Percentiles rank a stretch among this genome's conserved stretches.
phyloP scores from a whole-genome alignment of 92 coral and sea anemone genomes.

The Desmophyllum pertusum region DNA sequence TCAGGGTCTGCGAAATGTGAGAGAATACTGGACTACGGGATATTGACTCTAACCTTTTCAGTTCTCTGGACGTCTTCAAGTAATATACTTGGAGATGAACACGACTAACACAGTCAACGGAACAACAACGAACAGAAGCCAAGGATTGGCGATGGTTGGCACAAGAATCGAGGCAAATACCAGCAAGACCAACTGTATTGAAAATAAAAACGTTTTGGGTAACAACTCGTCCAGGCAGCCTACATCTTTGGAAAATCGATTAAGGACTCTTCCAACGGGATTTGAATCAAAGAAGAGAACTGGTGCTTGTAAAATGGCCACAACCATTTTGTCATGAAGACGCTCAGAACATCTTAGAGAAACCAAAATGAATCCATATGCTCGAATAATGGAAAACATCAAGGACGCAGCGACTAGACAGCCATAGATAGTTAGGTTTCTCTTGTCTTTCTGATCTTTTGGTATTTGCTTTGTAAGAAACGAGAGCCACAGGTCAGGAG shows the following conservation, averaged over 20 bases:
- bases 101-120: not conserved
- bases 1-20: not conserved
- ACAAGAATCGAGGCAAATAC: not conserved
- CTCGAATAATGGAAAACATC: not conserved
- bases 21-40: not conserved
- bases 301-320: conserved; percentile 6
- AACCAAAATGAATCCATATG: not conserved
- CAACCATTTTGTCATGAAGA: conserved; percentile 18
- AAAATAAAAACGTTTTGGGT: not conserved
- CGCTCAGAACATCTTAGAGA: conserved; percentile 6
- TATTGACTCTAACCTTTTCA: not conserved
- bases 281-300: conserved; percentile 7
- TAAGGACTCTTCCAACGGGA: conserved; percentile 2
- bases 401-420: not conserved
- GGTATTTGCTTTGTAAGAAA: not conserved
- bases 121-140: not conserved
- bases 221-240: not conserved
- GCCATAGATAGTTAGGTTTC: not conserved
- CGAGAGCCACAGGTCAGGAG: conserved; percentile 23
- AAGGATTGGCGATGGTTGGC: not conserved
- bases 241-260: not conserved
- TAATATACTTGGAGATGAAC: not conserved
- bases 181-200: not conserved
- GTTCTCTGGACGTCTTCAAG: not conserved
- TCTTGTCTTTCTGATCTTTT: not conserved